Percentiles rank a stretch among this genome's conserved stretches.
Conservation (phyloP, 2,113 vertebrate genomes). For the Microcebus ravelobensis region DNA sequence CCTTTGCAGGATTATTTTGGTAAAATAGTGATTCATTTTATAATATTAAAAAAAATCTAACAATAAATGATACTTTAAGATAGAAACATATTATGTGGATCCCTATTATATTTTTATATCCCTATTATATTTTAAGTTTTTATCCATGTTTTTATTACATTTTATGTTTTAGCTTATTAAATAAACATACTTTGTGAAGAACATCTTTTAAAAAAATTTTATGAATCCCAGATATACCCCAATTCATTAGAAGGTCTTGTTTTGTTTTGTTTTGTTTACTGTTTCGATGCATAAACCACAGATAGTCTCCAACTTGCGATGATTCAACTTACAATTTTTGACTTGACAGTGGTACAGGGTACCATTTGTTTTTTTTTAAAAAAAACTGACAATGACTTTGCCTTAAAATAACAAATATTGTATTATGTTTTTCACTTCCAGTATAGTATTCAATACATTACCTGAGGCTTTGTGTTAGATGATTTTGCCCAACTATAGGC, state of each 20-base stretch:
- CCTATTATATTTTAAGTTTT: neutral
- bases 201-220: neutral
- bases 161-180: neutral
- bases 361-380: neutral
- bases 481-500: neutral
- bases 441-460: neutral
- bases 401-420: neutral
- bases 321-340: neutral
- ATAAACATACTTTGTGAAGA: neutral
- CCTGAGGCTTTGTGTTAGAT: neutral
- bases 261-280: neutral
- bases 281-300: neutral
- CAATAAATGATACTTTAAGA: neutral
- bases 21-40: constrained; percentile 6
- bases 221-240: neutral
- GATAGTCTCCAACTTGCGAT: neutral
- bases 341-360: neutral
- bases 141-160: neutral
- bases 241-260: neutral
- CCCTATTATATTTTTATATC: neutral
- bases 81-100: neutral
- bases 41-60: neutral
- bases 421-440: neutral
- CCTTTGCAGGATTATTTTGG: neutral
- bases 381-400: neutral